Evolutionary conservation across 2,797 vertebrate species (phyloP).

Genomic region (Dendrocincla tyrannina): DNA sequence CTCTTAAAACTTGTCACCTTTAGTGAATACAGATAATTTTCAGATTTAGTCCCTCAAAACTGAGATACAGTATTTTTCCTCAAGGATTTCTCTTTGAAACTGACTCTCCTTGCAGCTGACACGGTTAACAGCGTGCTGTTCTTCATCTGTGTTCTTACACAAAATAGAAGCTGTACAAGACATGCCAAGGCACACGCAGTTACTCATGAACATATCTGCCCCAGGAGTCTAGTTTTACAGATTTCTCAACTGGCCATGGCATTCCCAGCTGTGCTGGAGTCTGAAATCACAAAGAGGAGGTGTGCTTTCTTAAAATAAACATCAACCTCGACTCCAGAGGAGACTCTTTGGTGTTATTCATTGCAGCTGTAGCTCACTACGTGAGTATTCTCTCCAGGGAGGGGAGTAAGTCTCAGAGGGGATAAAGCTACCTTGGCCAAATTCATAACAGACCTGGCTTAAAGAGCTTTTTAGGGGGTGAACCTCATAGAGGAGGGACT

Average conservation of each 20-base stretch:
- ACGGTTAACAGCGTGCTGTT: fast-evolving
- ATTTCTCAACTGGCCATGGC: background rate
- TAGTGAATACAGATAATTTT: background rate
- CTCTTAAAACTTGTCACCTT: background rate
- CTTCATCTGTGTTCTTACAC: background rate
- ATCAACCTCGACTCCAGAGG: background rate
- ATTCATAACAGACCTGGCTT: background rate
- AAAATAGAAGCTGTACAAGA: background rate
- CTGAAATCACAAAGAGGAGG: background rate
- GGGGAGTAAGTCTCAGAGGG: background rate
- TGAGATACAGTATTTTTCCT: background rate
- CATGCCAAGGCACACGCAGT: background rate
- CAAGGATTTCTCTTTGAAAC: background rate
- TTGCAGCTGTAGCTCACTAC: background rate
- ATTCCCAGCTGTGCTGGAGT: background rate
- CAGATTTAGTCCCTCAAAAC: background rate
- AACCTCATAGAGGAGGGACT: background rate
- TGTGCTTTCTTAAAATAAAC: conserved; percentile 7
- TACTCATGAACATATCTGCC: background rate
- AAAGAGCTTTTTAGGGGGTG: background rate
- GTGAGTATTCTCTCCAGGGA: background rate
- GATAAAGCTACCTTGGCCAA: background rate
- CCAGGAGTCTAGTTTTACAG: background rate
- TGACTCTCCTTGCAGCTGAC: background rate
- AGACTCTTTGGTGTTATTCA: background rate